These are phyloP conservation scores for Galeopterus variegatus DNA, from an alignment of 2,113 vertebrate genomes.

Conservation along the genomic window DNA sequence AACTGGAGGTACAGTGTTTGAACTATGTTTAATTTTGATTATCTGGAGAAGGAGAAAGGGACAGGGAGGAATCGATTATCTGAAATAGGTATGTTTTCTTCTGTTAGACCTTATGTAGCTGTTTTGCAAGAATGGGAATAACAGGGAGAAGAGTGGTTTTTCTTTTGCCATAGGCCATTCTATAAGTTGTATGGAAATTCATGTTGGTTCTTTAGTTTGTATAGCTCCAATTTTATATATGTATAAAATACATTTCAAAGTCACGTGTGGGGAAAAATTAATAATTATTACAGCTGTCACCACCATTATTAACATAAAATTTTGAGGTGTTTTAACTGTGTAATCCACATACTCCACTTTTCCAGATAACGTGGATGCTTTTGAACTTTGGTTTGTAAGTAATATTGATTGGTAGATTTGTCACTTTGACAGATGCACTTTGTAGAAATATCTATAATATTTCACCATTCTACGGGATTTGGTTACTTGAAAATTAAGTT, in stretches of 20 bases:
- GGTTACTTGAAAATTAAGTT: constrained; percentile 31
- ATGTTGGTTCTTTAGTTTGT: constrained; percentile 1
- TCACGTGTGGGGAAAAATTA: background rate
- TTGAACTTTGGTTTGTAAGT: constrained; percentile 38
- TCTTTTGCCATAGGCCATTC: background rate
- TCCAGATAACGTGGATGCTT: background rate
- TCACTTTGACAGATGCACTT: background rate
- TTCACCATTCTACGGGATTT: background rate
- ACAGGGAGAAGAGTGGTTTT: background rate
- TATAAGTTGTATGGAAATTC: background rate
- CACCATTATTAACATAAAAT: background rate
- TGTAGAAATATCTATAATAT: background rate
- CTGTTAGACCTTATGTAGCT: background rate
- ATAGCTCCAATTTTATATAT: background rate
- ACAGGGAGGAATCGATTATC: background rate
- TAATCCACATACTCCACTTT: background rate
- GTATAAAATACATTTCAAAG: background rate
- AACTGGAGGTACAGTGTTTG: constrained; percentile 7
- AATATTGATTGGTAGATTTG: background rate
- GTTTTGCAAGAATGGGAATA: background rate
- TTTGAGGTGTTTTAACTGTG: constrained; percentile 22
- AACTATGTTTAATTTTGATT: constrained; percentile 36
- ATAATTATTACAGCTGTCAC: background rate
- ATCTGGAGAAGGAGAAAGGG: constrained; percentile 12
- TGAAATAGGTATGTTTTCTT: background rate